Conservation (phyloP, 2,113 vertebrate genomes). For the Thamnophis sirtalis region DNA sequence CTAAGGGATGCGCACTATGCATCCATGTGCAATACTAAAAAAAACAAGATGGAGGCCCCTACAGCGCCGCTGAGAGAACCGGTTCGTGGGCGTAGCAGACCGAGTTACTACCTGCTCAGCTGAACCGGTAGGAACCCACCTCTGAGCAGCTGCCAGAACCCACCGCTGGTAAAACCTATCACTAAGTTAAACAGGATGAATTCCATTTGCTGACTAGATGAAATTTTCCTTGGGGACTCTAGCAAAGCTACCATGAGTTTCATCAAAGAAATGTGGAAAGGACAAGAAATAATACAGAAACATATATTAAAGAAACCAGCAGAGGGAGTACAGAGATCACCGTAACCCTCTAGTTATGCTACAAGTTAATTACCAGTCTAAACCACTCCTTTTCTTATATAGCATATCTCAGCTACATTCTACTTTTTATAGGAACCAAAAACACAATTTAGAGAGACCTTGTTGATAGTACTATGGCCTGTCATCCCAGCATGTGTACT, state of each 20-base stretch:
- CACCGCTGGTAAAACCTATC: no score
- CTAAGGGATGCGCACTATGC: no score
- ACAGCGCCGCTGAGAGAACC: no score
- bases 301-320: neutral
- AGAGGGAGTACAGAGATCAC: conserved; percentile 8
- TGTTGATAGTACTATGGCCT: neutral
- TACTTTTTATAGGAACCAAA: neutral
- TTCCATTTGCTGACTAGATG: neutral
- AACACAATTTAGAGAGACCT: neutral
- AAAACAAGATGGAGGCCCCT: no score
- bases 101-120: no score
- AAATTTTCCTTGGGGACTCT: neutral
- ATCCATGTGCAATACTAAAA: no score
- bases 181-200: neutral
- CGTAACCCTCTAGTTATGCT: accelerated
- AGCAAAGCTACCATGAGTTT: neutral
- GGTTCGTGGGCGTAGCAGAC: no score
- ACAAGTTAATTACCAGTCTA: neutral
- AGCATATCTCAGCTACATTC: neutral
- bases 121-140: no score
- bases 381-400: accelerated
- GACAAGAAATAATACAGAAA: neutral
- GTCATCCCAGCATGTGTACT: neutral
- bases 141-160: no score
- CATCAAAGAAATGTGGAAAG: neutral